These are phyloP conservation scores for Liasis olivaceus DNA, from an alignment of 2,797 vertebrate species.

Conservation along the genomic window DNA sequence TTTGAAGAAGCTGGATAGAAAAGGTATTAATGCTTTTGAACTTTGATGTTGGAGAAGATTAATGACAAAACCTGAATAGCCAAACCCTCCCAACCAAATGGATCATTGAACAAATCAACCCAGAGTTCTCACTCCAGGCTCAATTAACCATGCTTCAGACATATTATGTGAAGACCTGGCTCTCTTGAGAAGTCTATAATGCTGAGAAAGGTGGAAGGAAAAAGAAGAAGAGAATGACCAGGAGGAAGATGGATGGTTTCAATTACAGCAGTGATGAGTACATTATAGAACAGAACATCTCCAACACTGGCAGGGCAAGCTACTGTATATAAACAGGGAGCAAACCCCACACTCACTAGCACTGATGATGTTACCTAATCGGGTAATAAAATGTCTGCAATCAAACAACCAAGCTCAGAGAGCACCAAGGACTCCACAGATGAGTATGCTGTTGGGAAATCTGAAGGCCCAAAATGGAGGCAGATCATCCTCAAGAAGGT, in stretches of 20 bases:
- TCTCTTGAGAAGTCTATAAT: not conserved
- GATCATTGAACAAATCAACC: not conserved
- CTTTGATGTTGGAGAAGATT: not conserved
- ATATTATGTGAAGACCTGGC: not conserved
- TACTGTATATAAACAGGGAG: no score
- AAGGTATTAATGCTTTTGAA: not conserved
- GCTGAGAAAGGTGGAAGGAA: not conserved
- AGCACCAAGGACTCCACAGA: not conserved
- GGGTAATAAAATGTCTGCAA: no score
- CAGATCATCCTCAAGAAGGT: not conserved
- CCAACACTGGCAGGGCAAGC: no score
- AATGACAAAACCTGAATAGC: not conserved
- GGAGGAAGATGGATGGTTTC: not conserved
- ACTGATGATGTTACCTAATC: no score
- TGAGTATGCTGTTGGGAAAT: not conserved
- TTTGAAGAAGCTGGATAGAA: not conserved
- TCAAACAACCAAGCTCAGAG: no score
- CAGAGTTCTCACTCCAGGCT: slow-evolving; percentile 9
- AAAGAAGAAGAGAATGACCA: not conserved
- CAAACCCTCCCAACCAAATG: not conserved
- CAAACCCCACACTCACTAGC: no score
- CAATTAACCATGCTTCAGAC: slow-evolving; percentile 16
- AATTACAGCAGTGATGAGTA: not conserved
- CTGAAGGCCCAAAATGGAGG: not conserved
- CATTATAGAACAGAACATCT: not conserved